These are phyloP conservation scores for Euschistus heros DNA, from an alignment of 1,140 invertebrate species.

Conservation along the genomic window DNA sequence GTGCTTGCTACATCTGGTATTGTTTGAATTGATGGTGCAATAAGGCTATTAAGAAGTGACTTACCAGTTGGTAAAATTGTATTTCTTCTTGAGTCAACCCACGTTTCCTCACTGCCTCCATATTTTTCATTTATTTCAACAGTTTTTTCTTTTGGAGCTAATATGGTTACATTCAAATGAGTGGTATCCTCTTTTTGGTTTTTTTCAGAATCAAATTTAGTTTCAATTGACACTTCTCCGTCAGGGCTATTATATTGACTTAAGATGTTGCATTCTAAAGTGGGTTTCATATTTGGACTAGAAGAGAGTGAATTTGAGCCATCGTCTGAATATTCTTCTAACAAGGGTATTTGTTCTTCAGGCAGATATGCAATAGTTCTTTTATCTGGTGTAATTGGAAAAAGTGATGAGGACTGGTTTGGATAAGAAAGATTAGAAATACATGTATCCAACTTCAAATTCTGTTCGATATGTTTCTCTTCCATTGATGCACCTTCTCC, in stretches of 20 bases:
- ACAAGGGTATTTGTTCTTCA: constrained; percentile 23
- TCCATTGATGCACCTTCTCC: constrained; percentile 23
- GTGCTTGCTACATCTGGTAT: neutral
- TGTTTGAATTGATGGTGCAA: neutral
- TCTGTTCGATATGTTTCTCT: constrained; percentile 24
- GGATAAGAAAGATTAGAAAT: neutral
- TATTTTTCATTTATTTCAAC: neutral
- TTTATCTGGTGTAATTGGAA: neutral
- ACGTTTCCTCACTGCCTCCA: constrained; percentile 27
- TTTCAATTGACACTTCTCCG: neutral
- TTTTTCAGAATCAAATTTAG: neutral
- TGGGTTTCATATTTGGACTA: neutral
- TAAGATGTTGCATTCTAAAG: neutral
- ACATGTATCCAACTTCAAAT: constrained; percentile 1
- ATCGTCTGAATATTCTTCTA: constrained; percentile 22
- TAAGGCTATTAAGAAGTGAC: neutral
- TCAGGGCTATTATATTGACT: constrained; percentile 1
- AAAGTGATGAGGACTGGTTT: neutral
- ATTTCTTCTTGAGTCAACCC: constrained; percentile 30
- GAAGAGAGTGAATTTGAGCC: constrained; percentile 1
- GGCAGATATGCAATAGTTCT: constrained; percentile 11
- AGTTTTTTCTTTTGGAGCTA: neutral
- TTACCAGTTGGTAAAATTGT: constrained; percentile 27
- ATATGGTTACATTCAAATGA: neutral
- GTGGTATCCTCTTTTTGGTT: neutral